A percentile compares a stretch with the other conserved stretches of the same genome.
These are phyloP conservation scores for Argyresthia albistria DNA, from an alignment of 2,888 invertebrate genomes.

Conservation along the genomic window DNA sequence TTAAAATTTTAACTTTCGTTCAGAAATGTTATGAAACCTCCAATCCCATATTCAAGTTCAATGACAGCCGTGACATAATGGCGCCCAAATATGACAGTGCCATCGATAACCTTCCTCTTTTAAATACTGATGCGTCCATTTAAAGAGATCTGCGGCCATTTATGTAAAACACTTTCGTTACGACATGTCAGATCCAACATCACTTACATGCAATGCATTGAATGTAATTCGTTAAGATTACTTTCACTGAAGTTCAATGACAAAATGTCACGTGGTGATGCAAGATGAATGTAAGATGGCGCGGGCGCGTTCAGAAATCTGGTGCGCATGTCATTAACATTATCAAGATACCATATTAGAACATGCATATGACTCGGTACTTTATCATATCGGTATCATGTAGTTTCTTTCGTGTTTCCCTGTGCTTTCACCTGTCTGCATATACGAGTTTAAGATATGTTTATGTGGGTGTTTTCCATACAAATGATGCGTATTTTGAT, in stretches of 20 bases:
- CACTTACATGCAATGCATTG: too few species aligned
- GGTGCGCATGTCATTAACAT: neutral
- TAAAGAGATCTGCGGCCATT: neutral
- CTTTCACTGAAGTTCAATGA: slow-evolving; percentile 9
- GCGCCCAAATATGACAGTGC: neutral
- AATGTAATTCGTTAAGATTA: neutral
- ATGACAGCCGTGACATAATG: neutral
- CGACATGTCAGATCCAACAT: neutral
- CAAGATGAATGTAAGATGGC: slow-evolving; percentile 4
- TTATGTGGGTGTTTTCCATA: neutral
- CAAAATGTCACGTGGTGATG: slow-evolving; percentile 1
- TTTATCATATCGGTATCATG: neutral
- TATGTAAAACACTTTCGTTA: slow-evolving; percentile 1
- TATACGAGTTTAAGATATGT: neutral
- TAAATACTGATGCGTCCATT: neutral
- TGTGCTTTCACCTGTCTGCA: neutral
- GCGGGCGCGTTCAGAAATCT: slow-evolving; percentile 3
- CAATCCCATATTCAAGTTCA: neutral
- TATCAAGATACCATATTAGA: neutral
- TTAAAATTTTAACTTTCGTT: neutral
- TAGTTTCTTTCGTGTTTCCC: neutral
- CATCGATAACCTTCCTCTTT: neutral
- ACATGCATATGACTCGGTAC: neutral
- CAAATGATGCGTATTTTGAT: neutral
- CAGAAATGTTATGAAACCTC: neutral